phyloP scores from a whole-genome alignment of 2,797 vertebrate species.

The Champsocephalus gunnari region DNA sequence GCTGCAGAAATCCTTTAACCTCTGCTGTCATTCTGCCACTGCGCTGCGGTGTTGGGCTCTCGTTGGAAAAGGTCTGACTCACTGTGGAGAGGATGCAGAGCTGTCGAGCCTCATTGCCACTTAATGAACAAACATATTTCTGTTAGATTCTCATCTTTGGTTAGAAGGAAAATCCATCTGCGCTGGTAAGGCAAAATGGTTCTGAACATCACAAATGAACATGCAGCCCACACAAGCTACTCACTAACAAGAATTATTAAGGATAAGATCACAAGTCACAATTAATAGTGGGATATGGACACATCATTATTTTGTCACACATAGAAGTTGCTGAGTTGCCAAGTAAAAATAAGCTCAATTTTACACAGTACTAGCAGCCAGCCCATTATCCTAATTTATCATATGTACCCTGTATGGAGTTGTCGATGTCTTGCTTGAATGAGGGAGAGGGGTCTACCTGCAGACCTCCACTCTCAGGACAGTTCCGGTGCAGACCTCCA shows the following conservation, averaged over 20 bases:
- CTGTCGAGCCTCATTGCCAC: constrained; percentile 76
- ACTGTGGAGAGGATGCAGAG: constrained; percentile 65
- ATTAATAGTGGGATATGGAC: constrained; percentile 59
- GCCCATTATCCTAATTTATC: constrained; percentile 26
- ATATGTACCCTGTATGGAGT: constrained; percentile 7
- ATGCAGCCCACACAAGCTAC: background rate
- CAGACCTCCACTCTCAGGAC: no score
- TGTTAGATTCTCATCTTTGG: constrained; percentile 54
- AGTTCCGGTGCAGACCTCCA: no score
- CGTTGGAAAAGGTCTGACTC: constrained; percentile 52
- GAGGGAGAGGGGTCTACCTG: no score
- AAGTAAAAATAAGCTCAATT: constrained; percentile 54
- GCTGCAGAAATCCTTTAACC: constrained; percentile 78
- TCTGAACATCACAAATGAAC: constrained; percentile 40
- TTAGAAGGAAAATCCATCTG: constrained; percentile 68
- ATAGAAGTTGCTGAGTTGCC: constrained; percentile 54
- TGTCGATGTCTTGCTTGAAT: background rate
- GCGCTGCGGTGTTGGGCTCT: constrained; percentile 51
- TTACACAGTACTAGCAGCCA: constrained; percentile 40
- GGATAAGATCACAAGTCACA: constrained; percentile 55
- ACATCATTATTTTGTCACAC: constrained; percentile 37
- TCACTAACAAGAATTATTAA: constrained; percentile 32
- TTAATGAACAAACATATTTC: constrained; percentile 80
- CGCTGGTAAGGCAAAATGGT: constrained; percentile 48
- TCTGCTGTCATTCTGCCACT: constrained; percentile 73